Base-by-base conservation (phyloP, 2,113 vertebrate species). In the Phrynosoma blainvillii region DNA sequence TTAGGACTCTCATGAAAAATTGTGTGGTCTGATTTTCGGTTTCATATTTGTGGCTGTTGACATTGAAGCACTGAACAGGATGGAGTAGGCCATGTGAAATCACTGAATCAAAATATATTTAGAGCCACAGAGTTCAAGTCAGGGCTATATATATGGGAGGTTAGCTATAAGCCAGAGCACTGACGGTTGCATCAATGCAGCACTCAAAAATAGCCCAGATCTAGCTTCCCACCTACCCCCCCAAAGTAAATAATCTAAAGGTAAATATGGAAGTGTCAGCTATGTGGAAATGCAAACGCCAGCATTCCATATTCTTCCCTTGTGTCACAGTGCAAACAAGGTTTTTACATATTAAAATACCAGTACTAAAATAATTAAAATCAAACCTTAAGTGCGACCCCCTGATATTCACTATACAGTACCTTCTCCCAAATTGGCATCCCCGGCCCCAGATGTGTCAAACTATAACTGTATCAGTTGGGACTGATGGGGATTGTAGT, bases 131-230 rank as follows among this genome's bases (percentile, higher is more conserved):
- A 80, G 25, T 0, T 52, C 71, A 25, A 77, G 1, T 42, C 85
- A 0, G 1, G 42, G 62, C 47, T 65, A 62, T 14, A 8, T 30
- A 71, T 66, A 6, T 6, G 30, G 66, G 68, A 85, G 11, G 42
- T 73, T 0, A 40, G 25, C 47, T 27, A 14, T 70, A 87, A 32
- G 75, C 1, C 0, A 30, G 14, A 87, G 47, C n/a, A 87, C 0
- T 0, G 27, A 71, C 27, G 2, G 52, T 0, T 25, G 0, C 5
- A 62, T 6, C 79, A 32, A 2, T 0, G 1, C 0, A 23, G 70
- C 1, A 20, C n/a, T 56, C 83, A 32, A 0, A 76, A 82, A 56
- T 1, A 3, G 2, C 47, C 52, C 79, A 68, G 3, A 27, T 76
- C 47, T 0, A 0, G 0, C 20, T 84, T 8, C 16, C 27, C n/a